Conservation (phyloP, 1,140 invertebrate species). For the Drosophila ohnishii region DNA sequence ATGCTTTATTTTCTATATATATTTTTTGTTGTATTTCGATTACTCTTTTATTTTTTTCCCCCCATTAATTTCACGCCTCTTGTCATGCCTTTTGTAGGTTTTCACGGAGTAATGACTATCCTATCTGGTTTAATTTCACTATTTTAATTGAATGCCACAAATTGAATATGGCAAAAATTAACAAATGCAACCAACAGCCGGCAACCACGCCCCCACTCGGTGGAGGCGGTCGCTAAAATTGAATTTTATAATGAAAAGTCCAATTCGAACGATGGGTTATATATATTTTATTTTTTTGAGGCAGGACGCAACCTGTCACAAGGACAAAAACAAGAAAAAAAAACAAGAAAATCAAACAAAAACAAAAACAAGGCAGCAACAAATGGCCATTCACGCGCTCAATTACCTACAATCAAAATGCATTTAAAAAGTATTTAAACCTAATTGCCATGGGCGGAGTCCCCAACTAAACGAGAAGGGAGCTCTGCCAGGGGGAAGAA, state of each 20-base stretch:
- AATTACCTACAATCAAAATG: conserved; percentile 78
- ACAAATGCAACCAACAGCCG: conserved; percentile 40
- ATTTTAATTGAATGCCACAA: conserved; percentile 70
- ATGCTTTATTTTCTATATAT: neutral
- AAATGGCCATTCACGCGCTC: conserved; percentile 59
- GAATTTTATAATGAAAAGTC: conserved; percentile 66
- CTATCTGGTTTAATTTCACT: conserved; percentile 51
- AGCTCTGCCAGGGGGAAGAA: neutral
- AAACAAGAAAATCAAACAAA: conserved; percentile 5
- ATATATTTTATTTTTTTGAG: neutral
- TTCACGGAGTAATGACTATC: conserved; percentile 33
- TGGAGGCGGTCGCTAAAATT: conserved; percentile 49
- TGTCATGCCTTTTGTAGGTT: conserved; percentile 10
- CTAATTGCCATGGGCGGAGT: conserved; percentile 51
- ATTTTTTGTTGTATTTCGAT: neutral
- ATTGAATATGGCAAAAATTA: conserved; percentile 67
- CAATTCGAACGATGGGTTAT: neutral
- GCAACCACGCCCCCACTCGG: conserved; percentile 25
- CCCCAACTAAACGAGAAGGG: neutral
- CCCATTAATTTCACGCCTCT: conserved; percentile 30
- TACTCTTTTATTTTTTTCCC: neutral
- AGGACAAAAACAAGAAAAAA: conserved; percentile 11
- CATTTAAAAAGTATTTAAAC: conserved; percentile 76
- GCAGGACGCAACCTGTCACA: neutral
- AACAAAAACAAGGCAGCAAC: conserved; percentile 9